These are phyloP conservation scores for Cinclus mexicanus DNA, from an alignment of 2,113 vertebrate genomes.

Conservation along the genomic window DNA sequence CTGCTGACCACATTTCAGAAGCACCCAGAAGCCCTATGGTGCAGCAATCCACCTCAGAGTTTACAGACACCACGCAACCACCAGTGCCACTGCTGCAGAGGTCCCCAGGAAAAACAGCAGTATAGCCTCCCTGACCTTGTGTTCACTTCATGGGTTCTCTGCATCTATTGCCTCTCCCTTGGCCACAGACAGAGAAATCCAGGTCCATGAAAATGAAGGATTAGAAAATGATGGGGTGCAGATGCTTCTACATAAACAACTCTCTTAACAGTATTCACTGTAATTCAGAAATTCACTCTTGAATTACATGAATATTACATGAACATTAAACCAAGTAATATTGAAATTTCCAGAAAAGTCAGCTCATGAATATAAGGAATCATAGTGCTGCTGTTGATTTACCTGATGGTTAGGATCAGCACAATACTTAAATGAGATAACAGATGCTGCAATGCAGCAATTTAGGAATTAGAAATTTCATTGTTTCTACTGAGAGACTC, in stretches of 20 bases:
- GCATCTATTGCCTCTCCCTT: background rate
- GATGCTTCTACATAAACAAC: background rate
- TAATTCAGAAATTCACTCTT: background rate
- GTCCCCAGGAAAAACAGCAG: background rate
- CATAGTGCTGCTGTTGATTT: background rate
- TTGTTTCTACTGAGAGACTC: background rate
- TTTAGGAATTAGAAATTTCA: background rate
- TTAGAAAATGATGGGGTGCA: background rate
- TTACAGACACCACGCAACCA: background rate
- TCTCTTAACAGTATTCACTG: background rate
- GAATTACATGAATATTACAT: no score
- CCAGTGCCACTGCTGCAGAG: background rate
- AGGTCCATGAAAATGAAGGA: background rate
- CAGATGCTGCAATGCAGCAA: background rate
- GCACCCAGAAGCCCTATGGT: background rate
- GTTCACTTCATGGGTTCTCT: background rate
- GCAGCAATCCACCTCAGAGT: background rate
- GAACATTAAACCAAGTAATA: background rate
- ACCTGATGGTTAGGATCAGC: background rate
- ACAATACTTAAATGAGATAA: background rate
- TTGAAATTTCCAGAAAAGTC: background rate
- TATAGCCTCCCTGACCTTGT: background rate
- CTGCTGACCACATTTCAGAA: background rate
- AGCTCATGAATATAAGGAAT: background rate
- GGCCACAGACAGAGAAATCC: background rate